Conservation (phyloP, 2,888 invertebrate species). For the Lycocerus yunnanus region DNA sequence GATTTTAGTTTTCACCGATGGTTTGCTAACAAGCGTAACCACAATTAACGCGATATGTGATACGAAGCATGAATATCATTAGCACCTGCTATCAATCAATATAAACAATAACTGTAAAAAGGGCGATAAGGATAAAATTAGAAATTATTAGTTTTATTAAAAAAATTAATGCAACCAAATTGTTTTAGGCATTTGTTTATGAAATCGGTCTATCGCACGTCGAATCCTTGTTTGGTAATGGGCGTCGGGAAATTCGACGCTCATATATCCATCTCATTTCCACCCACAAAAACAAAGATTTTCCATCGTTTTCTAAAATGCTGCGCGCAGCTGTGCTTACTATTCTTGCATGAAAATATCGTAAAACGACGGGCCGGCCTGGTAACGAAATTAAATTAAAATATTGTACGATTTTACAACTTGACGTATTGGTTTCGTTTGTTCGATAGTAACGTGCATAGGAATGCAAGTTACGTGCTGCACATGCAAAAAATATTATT, state of each 20-base stretch:
- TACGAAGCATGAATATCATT: not conserved
- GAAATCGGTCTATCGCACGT: constrained; percentile 58
- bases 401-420: not conserved
- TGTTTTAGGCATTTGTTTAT: constrained; percentile 24
- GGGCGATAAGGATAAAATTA: not conserved
- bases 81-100: not conserved
- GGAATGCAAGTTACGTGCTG: not conserved
- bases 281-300: constrained; percentile 39
- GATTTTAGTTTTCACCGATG: not conserved
- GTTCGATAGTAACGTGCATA: too few species aligned
- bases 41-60: not conserved
- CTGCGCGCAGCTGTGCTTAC: constrained; percentile 24
- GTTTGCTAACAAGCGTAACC: not conserved
- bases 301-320: constrained; percentile 38
- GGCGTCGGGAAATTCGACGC: constrained; percentile 69
- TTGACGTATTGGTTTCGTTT: not conserved
- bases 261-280: constrained; percentile 46
- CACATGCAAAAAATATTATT: not conserved
- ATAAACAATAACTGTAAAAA: not conserved
- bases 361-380: not conserved
- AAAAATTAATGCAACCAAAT: constrained; percentile 5
- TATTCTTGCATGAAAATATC: constrained; percentile 20
- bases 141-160: not conserved
- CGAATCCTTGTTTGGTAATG: constrained; percentile 76
- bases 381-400: constrained; percentile 18